Conservation (phyloP, 2,888 invertebrate genomes). For the Leucophenga montana region DNA sequence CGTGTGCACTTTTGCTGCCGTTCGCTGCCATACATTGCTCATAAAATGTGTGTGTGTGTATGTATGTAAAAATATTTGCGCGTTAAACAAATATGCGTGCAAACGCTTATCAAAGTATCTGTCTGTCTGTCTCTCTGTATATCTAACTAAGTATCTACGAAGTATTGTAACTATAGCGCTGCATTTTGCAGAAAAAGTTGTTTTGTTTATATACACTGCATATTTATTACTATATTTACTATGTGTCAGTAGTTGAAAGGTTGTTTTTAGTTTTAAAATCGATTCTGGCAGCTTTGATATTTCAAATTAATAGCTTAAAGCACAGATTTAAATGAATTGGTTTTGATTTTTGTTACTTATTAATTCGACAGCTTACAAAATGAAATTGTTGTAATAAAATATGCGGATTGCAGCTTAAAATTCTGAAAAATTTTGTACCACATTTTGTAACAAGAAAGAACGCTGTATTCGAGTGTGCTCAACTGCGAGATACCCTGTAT, state of each 20-base stretch:
- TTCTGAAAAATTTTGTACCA: no score
- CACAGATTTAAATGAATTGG: no score
- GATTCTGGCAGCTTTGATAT: not conserved
- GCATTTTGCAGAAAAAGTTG: not conserved
- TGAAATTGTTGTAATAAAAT: no score
- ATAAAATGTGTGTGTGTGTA: not conserved
- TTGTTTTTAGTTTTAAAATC: conserved; percentile 1
- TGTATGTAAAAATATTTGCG: conserved; percentile 9
- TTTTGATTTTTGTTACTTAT: no score
- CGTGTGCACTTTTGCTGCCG: conserved; percentile 23
- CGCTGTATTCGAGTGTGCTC: no score
- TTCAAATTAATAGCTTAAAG: no score
- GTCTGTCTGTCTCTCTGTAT: not conserved
- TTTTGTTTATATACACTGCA: conserved; percentile 1
- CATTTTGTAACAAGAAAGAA: no score
- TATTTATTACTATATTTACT: conserved; percentile 26
- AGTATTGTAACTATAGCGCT: not conserved
- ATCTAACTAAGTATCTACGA: not conserved
- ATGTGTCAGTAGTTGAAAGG: conserved; percentile 25
- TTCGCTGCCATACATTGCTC: not conserved
- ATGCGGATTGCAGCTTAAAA: no score
- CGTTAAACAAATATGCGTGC: conserved; percentile 18
- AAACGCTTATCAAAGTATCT: not conserved
- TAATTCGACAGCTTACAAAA: no score
- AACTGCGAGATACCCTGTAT: no score